phyloP scores from a whole-genome alignment of 2,113 vertebrate genomes.

The Pangasianodon gigas region DNA sequence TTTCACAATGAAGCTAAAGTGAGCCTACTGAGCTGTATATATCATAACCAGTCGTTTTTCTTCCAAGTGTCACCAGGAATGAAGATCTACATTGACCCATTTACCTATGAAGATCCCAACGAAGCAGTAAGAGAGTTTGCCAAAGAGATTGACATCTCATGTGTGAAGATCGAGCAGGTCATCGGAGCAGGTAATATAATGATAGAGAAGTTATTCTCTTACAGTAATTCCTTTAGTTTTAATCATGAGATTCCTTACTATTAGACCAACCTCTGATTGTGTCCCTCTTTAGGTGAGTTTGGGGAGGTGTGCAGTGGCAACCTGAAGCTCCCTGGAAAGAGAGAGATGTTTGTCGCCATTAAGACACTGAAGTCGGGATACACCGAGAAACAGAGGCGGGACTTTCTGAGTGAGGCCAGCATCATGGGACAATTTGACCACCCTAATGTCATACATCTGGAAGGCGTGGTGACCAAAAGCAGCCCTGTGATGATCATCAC shows the following conservation, averaged over 20 bases:
- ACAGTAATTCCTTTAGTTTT: neutral
- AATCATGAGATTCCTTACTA: conserved; percentile 60
- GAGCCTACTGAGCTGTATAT: conserved; percentile 35
- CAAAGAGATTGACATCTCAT: conserved; percentile 98
- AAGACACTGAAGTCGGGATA: conserved; percentile 96
- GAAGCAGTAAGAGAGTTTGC: conserved; percentile 97
- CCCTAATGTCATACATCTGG: conserved; percentile 95
- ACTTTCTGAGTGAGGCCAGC: conserved; percentile 95
- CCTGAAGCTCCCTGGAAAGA: conserved; percentile 93
- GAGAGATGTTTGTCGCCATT: conserved; percentile 97
- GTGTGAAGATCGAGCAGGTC: conserved; percentile 99
- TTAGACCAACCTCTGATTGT: conserved; percentile 17
- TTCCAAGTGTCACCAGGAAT: conserved; percentile 97
- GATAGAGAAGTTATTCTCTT: neutral
- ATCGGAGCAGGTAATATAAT: conserved; percentile 90
- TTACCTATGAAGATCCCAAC: conserved; percentile 98
- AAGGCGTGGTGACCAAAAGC: conserved; percentile 97
- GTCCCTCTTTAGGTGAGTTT: conserved; percentile 83
- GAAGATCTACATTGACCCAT: conserved; percentile 99
- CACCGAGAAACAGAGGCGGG: conserved; percentile 93
- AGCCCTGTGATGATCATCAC: conserved; percentile 97
- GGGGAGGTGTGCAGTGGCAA: conserved; percentile 97
- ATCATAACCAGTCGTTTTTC: conserved; percentile 33
- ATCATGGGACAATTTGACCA: conserved; percentile 99
- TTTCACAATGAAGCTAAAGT: neutral